phyloP scores from a whole-genome alignment of 2,888 invertebrate species.

The Mactromeris polynyma region DNA sequence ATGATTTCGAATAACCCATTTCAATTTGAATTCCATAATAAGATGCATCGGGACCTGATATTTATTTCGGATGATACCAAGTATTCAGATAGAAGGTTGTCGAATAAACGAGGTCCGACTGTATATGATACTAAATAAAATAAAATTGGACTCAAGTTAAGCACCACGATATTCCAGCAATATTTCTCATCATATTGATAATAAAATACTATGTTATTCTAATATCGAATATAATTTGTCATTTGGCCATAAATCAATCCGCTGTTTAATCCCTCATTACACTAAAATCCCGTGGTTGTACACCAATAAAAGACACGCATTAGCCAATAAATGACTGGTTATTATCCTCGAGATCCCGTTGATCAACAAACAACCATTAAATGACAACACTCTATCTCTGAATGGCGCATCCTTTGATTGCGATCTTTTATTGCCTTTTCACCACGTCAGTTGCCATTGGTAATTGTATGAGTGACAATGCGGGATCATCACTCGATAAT shows the following conservation, averaged over 20 bases:
- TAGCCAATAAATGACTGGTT: conserved; percentile 41
- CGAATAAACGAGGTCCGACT: too few relatives aligned
- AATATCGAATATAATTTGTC: not conserved
- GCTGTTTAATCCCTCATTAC: conserved; percentile 22
- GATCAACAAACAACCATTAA: conserved; percentile 50
- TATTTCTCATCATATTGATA: not conserved
- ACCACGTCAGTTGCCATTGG: conserved; percentile 19
- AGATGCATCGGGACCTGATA: too few relatives aligned
- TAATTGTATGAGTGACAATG: conserved; percentile 33
- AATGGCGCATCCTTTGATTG: conserved; percentile 46
- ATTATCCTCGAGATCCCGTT: conserved; percentile 29
- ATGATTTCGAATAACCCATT: too few relatives aligned
- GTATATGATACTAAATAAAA: too few relatives aligned
- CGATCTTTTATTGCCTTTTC: conserved; percentile 44
- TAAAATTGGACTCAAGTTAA: too few relatives aligned
- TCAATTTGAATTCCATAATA: too few relatives aligned
- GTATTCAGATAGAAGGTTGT: too few relatives aligned
- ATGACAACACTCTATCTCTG: conserved; percentile 36
- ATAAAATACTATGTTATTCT: not conserved
- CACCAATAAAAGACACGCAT: conserved; percentile 31
- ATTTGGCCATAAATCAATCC: conserved; percentile 14
- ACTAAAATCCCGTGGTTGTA: conserved; percentile 16
- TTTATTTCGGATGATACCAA: too few relatives aligned
- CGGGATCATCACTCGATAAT: conserved; percentile 37
- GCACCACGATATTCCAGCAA: too few relatives aligned